A percentile compares a stretch with the other conserved stretches of the same genome.
These are phyloP conservation scores for Campoplex nolae DNA, from an alignment of 2,888 invertebrate species.

Conservation along the genomic window DNA sequence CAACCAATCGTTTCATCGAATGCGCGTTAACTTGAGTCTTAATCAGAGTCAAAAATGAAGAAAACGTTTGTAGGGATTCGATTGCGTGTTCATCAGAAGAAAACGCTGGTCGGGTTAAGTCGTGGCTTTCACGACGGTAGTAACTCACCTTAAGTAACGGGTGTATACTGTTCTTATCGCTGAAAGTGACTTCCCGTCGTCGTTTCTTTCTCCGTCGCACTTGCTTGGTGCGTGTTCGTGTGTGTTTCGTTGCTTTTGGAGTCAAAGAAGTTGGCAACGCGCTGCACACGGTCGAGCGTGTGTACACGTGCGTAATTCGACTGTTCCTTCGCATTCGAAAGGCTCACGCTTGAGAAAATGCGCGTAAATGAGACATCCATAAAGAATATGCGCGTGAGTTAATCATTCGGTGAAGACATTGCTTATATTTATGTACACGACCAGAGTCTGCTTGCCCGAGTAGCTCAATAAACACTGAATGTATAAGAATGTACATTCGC, in stretches of 20 bases:
- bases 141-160: constrained; percentile 66
- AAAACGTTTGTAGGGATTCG: neutral
- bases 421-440: constrained; percentile 8
- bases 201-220: constrained; percentile 39
- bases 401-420: constrained; percentile 52
- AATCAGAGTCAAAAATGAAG: constrained; percentile 5
- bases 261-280: neutral
- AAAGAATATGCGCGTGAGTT: constrained; percentile 60
- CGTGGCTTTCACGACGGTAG: constrained; percentile 46
- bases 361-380: constrained; percentile 66
- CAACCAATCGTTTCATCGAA: neutral
- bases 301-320: constrained; percentile 48
- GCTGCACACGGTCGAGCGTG: neutral
- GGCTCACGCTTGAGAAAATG: constrained; percentile 47
- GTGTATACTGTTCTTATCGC: constrained; percentile 62
- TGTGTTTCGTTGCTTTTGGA: constrained; percentile 5
- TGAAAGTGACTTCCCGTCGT: constrained; percentile 64
- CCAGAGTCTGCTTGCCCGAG: constrained; percentile 27
- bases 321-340: constrained; percentile 32
- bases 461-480: constrained; percentile 28
- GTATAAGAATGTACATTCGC: constrained; percentile 9
- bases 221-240: neutral
- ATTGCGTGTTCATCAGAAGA: constrained; percentile 33
- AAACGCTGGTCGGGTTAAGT: constrained; percentile 47
- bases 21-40: neutral